Evolutionary conservation across 2,113 vertebrate species (phyloP).

Genomic region (Cromileptes altivelis): DNA sequence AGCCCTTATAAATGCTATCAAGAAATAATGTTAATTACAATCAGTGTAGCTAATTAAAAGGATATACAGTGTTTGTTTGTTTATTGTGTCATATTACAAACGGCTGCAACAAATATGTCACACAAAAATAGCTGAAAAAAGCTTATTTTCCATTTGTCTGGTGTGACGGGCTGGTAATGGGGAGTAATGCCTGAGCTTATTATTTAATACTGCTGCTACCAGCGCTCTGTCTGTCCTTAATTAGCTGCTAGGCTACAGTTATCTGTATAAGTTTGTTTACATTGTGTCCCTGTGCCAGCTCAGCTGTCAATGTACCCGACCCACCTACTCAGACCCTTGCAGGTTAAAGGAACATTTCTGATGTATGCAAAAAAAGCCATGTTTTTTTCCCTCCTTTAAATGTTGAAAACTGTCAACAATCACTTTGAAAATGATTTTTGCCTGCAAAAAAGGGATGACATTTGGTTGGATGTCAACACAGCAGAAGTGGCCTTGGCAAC

Average conservation of each 20-base stretch:
- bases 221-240: not conserved
- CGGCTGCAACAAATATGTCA: not conserved
- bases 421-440: not conserved
- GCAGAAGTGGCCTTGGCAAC: slow-evolving; percentile 21
- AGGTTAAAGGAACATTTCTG: not conserved
- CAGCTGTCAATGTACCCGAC: not conserved
- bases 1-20: not conserved
- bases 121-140: not conserved
- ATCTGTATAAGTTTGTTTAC: not conserved
- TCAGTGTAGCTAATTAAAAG: not conserved
- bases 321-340: not conserved
- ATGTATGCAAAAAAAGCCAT: not conserved
- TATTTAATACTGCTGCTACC: not conserved
- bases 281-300: not conserved
- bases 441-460: not conserved
- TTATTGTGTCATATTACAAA: not conserved
- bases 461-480: not conserved
- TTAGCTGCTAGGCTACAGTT: not conserved
- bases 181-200: not conserved
- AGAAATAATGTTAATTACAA: not conserved
- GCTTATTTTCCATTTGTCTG: not conserved
- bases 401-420: not conserved
- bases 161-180: not conserved
- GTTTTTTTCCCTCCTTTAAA: not conserved
- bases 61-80: not conserved